Base-by-base conservation (phyloP, 2,888 invertebrate genomes). In the Troides oblongomaculatus region DNA sequence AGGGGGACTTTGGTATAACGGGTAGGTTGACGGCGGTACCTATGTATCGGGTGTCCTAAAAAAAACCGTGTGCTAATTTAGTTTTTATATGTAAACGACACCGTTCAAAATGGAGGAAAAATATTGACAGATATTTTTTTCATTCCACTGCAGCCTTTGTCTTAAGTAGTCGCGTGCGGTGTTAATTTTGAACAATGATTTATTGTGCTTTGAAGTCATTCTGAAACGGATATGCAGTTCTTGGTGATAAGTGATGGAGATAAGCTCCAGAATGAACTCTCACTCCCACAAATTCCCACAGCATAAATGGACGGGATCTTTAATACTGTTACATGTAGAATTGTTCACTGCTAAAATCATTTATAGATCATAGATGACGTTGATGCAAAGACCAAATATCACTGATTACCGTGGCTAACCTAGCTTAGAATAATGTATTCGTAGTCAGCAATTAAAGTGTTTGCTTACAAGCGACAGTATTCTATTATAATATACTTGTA, bases 161-260 rank as follows among this genome's bases (percentile, higher is more conserved):
- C 68, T 78, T 79, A 80, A 78, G 76, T 76, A 74, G 91, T 86
- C 90, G 89, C 91, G 91, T 90, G 91, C 90, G 88, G 81, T 68
- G 71, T 74, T 77, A 77, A 79, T 81, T 83, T 0, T 75, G 79
- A 77, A 82, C 83, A 81, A 84, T 84, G 78, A 77, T 80, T 85
- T 2, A 46, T 14, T 2, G 1, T 46, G 43, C 8, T 10, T 8
- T 12, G 8, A 30, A 30, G 1, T 43, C 43, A 7, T 43, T 43
- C 1, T 43, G 12, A 43, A 43, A 6, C 56, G 30, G 30, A 30
- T 30, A 30, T 30, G 30, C 30, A 30, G 30, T 30, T 30, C 30
- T 30, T 30, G 30, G 30, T 30, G 30, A 30, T 30, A 30, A 30
- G 30, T 30, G 30, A 30, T 30, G 30, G 30, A 30, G 5, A 30